Conservation (phyloP, 2,797 vertebrate species). For the Acomys russatus region DNA sequence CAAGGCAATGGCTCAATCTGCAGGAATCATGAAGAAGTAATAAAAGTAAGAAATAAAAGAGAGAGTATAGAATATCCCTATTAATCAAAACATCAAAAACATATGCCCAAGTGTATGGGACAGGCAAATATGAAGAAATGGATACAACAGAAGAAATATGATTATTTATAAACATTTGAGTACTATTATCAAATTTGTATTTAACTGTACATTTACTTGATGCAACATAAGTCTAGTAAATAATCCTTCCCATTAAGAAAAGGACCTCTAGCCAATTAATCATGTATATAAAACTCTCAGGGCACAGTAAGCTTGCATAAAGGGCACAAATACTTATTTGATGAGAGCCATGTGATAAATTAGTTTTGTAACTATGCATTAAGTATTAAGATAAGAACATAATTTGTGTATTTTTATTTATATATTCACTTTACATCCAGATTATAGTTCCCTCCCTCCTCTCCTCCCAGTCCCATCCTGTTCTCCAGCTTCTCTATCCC, state of each 20-base stretch:
- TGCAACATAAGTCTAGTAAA: not conserved
- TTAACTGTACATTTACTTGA: not conserved
- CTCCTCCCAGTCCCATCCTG: no score
- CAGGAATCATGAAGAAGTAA: not conserved
- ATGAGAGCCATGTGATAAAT: constrained; percentile 58
- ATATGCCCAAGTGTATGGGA: not conserved
- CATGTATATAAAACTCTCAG: constrained; percentile 19
- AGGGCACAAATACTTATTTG: constrained; percentile 72
- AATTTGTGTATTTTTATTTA: not conserved
- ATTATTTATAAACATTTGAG: not conserved
- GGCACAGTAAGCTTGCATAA: constrained; percentile 48
- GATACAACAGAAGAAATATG: no score
- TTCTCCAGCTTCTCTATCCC: no score
- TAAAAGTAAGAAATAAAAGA: not conserved
- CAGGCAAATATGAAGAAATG: not conserved
- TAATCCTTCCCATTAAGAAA: constrained; percentile 51
- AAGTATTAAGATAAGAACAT: constrained; percentile 55
- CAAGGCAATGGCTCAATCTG: not conserved
- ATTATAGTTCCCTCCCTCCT: no score
- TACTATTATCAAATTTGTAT: not conserved
- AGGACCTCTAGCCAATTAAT: constrained; percentile 14
- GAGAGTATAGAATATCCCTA: not conserved
- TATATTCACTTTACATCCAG: no score
- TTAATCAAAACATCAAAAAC: not conserved
- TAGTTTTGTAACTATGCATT: constrained; percentile 67